Conservation (phyloP, 2,113 vertebrate genomes). For the Ameiurus melas region DNA sequence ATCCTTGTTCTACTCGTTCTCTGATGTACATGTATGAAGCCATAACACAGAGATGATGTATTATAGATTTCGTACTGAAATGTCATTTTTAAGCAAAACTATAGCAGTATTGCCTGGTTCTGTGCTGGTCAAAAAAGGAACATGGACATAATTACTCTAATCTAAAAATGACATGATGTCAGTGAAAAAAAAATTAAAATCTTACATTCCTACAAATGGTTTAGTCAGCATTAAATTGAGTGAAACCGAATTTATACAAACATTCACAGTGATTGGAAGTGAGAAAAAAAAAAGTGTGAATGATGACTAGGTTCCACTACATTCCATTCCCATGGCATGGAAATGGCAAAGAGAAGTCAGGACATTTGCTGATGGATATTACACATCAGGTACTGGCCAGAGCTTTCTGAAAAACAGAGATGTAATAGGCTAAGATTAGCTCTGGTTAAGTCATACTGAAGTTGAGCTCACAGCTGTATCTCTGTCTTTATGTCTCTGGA, state of each 20-base stretch:
- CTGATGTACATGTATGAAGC: not conserved
- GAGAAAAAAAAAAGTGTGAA: not conserved
- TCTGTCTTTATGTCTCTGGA: not conserved
- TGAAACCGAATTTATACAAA: not conserved
- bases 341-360: not conserved
- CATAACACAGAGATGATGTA: not conserved
- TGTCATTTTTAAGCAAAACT: not conserved
- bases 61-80: not conserved
- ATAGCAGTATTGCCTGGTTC: not conserved
- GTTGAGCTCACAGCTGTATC: slow-evolving; percentile 23
- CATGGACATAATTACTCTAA: not conserved
- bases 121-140: not conserved
- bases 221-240: not conserved
- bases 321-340: too few relatives aligned
- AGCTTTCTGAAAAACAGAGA: slow-evolving; percentile 4
- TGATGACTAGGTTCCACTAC: not conserved
- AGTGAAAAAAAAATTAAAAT: not conserved
- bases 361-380: slow-evolving; percentile 14
- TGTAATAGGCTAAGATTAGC: slow-evolving; percentile 28
- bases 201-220: not conserved
- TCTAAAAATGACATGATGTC: not conserved
- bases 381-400: not conserved
- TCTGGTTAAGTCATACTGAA: slow-evolving; percentile 21
- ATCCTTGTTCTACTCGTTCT: not conserved
- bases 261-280: not conserved